Conservation (phyloP, 2,888 invertebrate species). For the Pachliopta kotzebuea region DNA sequence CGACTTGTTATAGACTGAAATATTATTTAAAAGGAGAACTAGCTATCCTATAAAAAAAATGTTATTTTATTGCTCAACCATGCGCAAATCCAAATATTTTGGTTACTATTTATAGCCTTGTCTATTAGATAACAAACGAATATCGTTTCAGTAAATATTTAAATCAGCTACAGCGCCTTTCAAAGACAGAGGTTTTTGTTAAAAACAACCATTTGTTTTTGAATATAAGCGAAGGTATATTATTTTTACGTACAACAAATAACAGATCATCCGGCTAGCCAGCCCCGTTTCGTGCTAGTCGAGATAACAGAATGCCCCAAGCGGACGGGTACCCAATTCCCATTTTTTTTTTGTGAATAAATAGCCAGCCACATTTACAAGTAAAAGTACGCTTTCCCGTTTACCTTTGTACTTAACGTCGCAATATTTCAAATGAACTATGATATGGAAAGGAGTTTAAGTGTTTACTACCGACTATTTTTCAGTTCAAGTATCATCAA, state of each 20-base stretch:
- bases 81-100: too few species aligned
- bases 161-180: too few species aligned
- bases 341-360: slow-evolving; percentile 20
- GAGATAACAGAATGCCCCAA: slow-evolving; percentile 23
- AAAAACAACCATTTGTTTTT: background rate
- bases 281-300: slow-evolving; percentile 3
- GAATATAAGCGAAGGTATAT: background rate
- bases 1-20: too few species aligned
- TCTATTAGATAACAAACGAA: too few species aligned
- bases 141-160: too few species aligned
- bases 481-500: background rate
- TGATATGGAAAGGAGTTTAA: background rate
- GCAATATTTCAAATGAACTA: slow-evolving; percentile 9
- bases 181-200: background rate
- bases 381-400: slow-evolving; percentile 6
- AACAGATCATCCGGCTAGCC: slow-evolving; percentile 15
- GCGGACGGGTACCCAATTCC: slow-evolving; percentile 8
- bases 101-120: too few species aligned
- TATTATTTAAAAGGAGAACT: too few species aligned
- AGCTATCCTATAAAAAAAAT: too few species aligned
- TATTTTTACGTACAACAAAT: slow-evolving; percentile 10
- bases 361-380: slow-evolving; percentile 10
- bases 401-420: slow-evolving; percentile 5
- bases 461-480: background rate
- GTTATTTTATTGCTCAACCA: too few species aligned